These are phyloP conservation scores for Drosophila demipolita DNA, from an alignment of 2,888 invertebrate genomes.

Conservation along the genomic window DNA sequence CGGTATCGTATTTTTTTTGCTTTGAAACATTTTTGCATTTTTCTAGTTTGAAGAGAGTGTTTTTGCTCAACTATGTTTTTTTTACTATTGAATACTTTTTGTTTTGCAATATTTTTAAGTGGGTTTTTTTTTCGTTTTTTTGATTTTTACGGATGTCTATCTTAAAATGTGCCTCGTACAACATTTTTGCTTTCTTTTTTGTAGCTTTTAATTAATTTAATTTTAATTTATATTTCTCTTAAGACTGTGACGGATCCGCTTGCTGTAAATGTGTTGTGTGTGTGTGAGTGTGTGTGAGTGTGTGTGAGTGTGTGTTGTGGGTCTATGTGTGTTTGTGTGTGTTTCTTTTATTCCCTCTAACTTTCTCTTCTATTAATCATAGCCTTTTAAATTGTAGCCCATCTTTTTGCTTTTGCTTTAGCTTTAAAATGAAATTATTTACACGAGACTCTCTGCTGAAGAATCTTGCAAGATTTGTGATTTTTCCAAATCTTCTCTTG, in stretches of 20 bases:
- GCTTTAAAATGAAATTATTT: constrained; percentile 54
- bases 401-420: constrained; percentile 12
- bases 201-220: background rate
- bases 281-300: constrained; percentile 15
- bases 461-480: constrained; percentile 3
- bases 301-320: constrained; percentile 20
- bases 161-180: constrained; percentile 36
- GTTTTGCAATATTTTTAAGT: constrained; percentile 14
- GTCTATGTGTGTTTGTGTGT: constrained; percentile 18
- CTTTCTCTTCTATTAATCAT: constrained; percentile 23
- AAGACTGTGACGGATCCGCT: constrained; percentile 73
- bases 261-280: constrained; percentile 32
- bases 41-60: background rate
- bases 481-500: constrained; percentile 4
- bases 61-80: constrained; percentile 23
- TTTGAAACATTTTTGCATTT: constrained; percentile 50
- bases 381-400: constrained; percentile 31
- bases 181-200: constrained; percentile 21
- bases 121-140: background rate
- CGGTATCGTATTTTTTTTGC: constrained; percentile 31
- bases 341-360: constrained; percentile 10
- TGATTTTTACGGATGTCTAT: constrained; percentile 28
- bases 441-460: constrained; percentile 35
- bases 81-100: constrained; percentile 15
- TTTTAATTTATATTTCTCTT: constrained; percentile 9